Percentiles rank a stretch among this genome's conserved stretches.
Conservation (phyloP, 92 coral and sea anemone genomes). For the Epizoanthus fatuus region DNA sequence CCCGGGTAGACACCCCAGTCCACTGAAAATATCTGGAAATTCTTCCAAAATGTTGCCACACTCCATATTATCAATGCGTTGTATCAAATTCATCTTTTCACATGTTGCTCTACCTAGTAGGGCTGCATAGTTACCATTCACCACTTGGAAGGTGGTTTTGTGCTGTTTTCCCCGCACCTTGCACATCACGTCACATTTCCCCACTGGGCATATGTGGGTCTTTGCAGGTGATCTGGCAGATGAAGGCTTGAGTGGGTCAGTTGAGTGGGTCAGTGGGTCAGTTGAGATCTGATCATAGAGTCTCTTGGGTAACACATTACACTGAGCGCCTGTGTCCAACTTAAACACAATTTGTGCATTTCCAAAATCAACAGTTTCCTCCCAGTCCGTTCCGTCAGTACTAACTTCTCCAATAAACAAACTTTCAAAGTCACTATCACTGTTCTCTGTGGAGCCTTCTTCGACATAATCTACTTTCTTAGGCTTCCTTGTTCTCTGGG, state of each 20-base stretch:
- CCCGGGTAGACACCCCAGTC: slow-evolving; percentile 49
- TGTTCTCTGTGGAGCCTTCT: not conserved
- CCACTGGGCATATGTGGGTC: slow-evolving; percentile 7
- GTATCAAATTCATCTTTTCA: slow-evolving; percentile 7
- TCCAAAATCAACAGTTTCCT: slow-evolving; percentile 20
- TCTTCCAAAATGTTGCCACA: slow-evolving; percentile 36
- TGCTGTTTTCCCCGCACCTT: slow-evolving; percentile 33
- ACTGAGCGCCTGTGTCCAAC: slow-evolving; percentile 44
- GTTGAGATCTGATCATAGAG: slow-evolving; percentile 43
- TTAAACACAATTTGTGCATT: slow-evolving; percentile 34
- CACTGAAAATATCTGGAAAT: slow-evolving; percentile 51
- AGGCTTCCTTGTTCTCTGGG: slow-evolving; percentile 5
- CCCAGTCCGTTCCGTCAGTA: slow-evolving; percentile 33
- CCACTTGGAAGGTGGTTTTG: slow-evolving; percentile 47
- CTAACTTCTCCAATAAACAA: slow-evolving; percentile 43
- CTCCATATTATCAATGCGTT: slow-evolving; percentile 13
- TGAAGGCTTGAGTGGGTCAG: slow-evolving; percentile 24
- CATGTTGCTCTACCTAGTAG: slow-evolving; percentile 34
- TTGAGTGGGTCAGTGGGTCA: slow-evolving; percentile 37
- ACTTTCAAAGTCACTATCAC: slow-evolving; percentile 32
- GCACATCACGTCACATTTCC: slow-evolving; percentile 28
- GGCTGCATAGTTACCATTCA: slow-evolving; percentile 29
- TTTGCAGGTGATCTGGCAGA: slow-evolving; percentile 40
- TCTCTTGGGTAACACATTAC: slow-evolving; percentile 48
- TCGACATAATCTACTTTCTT: slow-evolving; percentile 10